Evolutionary conservation across 2,888 invertebrate species (phyloP), one percentile per base, ranked within the genome.

Genomic region (Callosobruchus maculatus): DNA sequence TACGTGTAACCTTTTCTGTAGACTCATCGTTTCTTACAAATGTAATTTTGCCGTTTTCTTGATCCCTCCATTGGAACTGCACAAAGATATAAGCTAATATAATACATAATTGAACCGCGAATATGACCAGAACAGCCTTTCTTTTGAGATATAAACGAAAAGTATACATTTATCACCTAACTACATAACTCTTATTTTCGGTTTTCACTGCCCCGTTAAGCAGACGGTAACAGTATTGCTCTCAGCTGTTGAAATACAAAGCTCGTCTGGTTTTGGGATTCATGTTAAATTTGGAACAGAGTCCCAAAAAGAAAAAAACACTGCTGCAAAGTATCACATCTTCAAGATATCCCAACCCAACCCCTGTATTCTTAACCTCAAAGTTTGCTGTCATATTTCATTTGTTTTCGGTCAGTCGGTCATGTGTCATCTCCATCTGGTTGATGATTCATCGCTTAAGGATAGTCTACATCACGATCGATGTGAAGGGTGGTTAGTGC

Each of bases 71-170:
- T 71, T 79, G 79, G 70, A 77, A 80, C 82, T 83, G 84, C 22
- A 84, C 77, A 75, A 84, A 83, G 76, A 86, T 84, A 80, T 86
- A 87, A 30, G 83, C 81, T 74, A 83, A 76, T 77, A 87, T 82
- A 73, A 87, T 76, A 31, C 85, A 75, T 75, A 86, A 77, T 81
- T 87, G 87, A 74, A 85, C 80, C 71, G 83, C 75, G 74, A 86
- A 78, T 73, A 87, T 81, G 78, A 85, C 80, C 84, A 85, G 85
- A 81, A 87, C 76, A 81, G 84, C 83, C 81, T 85, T 81, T 81
- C 82, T 84, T 78, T 83, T 85, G 74, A 82, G 80, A 79, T 83
- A 84, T 75, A 84, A 81, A 74, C 83, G 81, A 75, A 81, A 80
- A 77, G 78, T 83, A 80, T 81, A 78, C 84, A 84, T 84, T 84